Conservation (phyloP, 2,113 vertebrate genomes). For the Irena cyanogastra region DNA sequence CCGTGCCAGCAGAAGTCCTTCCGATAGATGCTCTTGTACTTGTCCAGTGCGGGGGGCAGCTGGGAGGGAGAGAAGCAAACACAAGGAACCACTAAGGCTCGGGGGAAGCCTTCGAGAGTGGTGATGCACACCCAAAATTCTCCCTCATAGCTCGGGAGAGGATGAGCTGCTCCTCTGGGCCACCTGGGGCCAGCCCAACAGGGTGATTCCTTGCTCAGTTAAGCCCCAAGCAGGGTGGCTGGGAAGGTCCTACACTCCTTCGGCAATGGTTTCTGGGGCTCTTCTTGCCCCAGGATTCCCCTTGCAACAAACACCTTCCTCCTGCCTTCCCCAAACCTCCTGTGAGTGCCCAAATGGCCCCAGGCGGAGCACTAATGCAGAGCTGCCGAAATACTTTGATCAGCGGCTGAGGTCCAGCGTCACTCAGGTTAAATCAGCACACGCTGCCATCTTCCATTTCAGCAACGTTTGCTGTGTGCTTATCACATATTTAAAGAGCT, state of each 20-base stretch:
- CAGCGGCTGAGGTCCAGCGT: not conserved
- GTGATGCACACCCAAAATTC: not conserved
- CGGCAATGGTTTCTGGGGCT: not conserved
- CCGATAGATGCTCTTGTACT: conserved; percentile 41
- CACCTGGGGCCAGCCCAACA: not conserved
- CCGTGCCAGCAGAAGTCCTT: not conserved
- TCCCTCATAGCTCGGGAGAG: not conserved
- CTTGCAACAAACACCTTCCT: not conserved
- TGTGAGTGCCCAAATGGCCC: not conserved
- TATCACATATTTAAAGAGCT: not conserved
- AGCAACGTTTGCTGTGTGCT: not conserved
- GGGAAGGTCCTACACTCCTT: not conserved
- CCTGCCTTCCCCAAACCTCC: not conserved
- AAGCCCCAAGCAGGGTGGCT: not conserved
- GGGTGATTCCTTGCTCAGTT: not conserved
- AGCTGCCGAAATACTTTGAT: not conserved
- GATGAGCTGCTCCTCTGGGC: not conserved
- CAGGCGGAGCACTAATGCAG: not conserved
- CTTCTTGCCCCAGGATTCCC: not conserved
- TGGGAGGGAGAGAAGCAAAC: not conserved
- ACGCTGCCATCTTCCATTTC: not conserved
- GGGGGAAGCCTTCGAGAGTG: not conserved
- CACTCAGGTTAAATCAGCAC: not conserved
- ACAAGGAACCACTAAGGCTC: not conserved
- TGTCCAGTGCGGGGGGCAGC: not conserved